phyloP scores from a whole-genome alignment of 2,888 invertebrate species.

The Myopa tessellatipennis region DNA sequence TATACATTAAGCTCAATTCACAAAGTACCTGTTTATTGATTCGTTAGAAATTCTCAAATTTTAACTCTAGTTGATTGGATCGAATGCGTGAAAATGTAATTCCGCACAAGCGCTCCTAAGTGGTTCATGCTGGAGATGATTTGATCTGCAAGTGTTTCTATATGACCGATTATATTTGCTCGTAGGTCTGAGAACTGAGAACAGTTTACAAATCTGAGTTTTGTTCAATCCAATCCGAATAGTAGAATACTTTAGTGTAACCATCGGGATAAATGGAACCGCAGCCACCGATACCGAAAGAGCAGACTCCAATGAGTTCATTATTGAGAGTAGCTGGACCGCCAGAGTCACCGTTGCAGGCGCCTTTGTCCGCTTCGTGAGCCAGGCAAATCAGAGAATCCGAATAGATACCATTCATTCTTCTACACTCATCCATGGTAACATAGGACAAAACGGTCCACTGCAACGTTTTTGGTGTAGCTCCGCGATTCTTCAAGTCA shows the following conservation, averaged over 20 bases:
- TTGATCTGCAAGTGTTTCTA: no score
- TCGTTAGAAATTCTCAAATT: no score
- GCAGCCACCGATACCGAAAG: slow-evolving; percentile 59
- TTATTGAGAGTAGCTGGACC: slow-evolving; percentile 61
- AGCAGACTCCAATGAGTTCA: slow-evolving; percentile 60
- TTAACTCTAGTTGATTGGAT: no score
- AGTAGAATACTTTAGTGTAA: slow-evolving; percentile 55
- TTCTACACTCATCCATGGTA: slow-evolving; percentile 47
- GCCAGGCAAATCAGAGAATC: slow-evolving; percentile 54
- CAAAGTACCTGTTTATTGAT: no score
- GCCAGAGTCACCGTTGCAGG: slow-evolving; percentile 64
- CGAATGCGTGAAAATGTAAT: no score
- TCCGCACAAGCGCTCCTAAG: no score
- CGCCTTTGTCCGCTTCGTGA: slow-evolving; percentile 55
- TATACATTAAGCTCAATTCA: no score
- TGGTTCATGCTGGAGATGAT: no score
- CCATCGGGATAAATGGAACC: slow-evolving; percentile 60
- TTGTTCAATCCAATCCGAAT: slow-evolving; percentile 49
- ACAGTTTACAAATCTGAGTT: slow-evolving; percentile 39
- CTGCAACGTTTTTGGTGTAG: slow-evolving; percentile 52
- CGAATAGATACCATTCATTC: slow-evolving; percentile 44
- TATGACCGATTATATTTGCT: no score
- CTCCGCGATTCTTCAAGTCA: slow-evolving; percentile 45
- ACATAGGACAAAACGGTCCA: slow-evolving; percentile 54
- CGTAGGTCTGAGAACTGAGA: no score